Evolutionary conservation across 1,140 invertebrate genomes (phyloP).

Genomic region (Battus philenor): DNA sequence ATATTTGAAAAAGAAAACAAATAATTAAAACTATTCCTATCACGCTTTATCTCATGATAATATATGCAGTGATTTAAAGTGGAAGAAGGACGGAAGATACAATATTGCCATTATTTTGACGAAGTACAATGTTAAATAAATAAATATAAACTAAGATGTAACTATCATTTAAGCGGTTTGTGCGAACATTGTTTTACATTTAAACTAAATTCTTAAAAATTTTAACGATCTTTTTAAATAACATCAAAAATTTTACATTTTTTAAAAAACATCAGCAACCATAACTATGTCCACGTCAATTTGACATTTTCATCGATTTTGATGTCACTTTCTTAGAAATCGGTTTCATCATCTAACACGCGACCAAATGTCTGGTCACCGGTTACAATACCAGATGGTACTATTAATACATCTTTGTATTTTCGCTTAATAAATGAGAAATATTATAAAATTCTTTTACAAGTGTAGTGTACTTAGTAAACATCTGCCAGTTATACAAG

Average conservation of each 20-base stretch:
- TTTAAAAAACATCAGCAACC: too few relatives aligned
- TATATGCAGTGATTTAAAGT: slow-evolving; percentile 41
- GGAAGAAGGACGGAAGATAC: slow-evolving; percentile 46
- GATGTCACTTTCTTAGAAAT: slow-evolving; percentile 18
- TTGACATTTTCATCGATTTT: slow-evolving; percentile 7
- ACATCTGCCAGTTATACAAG: slow-evolving; percentile 31
- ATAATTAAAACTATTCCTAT: slow-evolving; percentile 68
- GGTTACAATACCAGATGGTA: slow-evolving; percentile 38
- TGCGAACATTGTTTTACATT: too few relatives aligned
- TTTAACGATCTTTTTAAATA: too few relatives aligned
- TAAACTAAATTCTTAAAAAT: too few relatives aligned
- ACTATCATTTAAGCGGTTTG: too few relatives aligned
- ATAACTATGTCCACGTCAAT: slow-evolving; percentile 15
- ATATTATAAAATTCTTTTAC: slow-evolving; percentile 48
- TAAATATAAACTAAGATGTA: not conserved
- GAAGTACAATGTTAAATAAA: not conserved
- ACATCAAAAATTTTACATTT: too few relatives aligned
- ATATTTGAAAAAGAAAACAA: slow-evolving; percentile 71
- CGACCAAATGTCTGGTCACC: slow-evolving; percentile 32
- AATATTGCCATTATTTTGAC: slow-evolving; percentile 35
- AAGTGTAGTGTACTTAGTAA: slow-evolving; percentile 66
- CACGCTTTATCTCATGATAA: slow-evolving; percentile 54
- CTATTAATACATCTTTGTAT: slow-evolving; percentile 18
- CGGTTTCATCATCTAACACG: slow-evolving; percentile 59
- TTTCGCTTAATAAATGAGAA: slow-evolving; percentile 54